Evolutionary conservation across 2,888 invertebrate genomes (phyloP).

Genomic region (Drosophila kuntzei): DNA sequence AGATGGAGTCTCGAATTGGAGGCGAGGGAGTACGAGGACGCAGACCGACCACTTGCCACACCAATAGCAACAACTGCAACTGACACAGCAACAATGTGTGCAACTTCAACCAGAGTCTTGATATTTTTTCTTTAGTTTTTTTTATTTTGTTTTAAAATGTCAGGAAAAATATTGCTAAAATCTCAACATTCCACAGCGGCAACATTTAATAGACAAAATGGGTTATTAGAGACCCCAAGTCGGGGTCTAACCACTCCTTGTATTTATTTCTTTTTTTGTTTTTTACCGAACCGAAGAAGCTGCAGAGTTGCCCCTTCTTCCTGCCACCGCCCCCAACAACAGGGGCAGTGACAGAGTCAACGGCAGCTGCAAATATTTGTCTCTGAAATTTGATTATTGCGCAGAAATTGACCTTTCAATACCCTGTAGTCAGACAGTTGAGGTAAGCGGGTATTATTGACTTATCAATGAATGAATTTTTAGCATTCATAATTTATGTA

Average conservation of each 20-base stretch:
- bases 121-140: neutral
- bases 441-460: neutral
- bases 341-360: conserved; percentile 1
- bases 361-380: conserved; percentile 25
- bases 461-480: neutral
- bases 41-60: conserved; percentile 65
- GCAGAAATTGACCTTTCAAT: conserved; percentile 37
- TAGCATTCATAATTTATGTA: neutral
- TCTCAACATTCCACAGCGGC: conserved; percentile 58
- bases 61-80: conserved; percentile 28
- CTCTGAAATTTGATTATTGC: conserved; percentile 39
- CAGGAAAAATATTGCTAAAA: conserved; percentile 54
- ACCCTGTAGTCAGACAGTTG: neutral
- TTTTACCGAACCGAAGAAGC: conserved; percentile 24
- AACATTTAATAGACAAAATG: conserved; percentile 62
- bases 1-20: conserved; percentile 15
- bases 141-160: conserved; percentile 50
- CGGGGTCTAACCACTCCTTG: conserved; percentile 26
- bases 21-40: conserved; percentile 19
- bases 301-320: neutral
- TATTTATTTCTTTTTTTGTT: neutral
- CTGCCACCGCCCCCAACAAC: conserved; percentile 18
- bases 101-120: conserved; percentile 18
- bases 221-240: conserved; percentile 48
- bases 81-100: conserved; percentile 15